Conservation (phyloP, 1,140 invertebrate species). For the Papilio polytes region DNA sequence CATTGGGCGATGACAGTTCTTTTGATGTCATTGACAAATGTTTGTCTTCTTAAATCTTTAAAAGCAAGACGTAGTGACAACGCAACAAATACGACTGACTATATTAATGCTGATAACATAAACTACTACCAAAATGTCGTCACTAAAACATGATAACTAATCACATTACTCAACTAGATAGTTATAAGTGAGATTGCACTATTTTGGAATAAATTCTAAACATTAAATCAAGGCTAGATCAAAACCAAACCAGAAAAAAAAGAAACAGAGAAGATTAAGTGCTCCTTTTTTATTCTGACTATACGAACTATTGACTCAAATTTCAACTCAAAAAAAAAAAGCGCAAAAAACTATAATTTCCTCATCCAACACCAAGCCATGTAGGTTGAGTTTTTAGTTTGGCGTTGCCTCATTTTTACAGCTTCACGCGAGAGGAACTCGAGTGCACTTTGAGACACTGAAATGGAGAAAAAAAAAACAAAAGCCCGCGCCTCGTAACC, state of each 20-base stretch:
- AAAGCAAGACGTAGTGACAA: neutral
- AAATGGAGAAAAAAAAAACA: constrained; percentile 1
- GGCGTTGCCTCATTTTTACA: neutral
- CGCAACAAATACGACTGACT: neutral
- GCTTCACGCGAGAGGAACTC: constrained; percentile 1
- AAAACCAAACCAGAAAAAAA: neutral
- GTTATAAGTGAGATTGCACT: neutral
- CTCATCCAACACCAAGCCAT: constrained; percentile 3
- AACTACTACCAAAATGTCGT: constrained; percentile 11
- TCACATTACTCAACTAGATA: constrained; percentile 2
- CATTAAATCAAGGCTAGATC: neutral
- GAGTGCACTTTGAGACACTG: constrained; percentile 15
- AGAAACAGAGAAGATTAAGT: too few species aligned
- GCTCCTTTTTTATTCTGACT: too few species aligned
- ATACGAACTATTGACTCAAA: neutral
- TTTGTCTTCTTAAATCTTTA: neutral
- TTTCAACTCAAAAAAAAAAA: too few species aligned
- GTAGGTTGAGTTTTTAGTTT: constrained; percentile 18
- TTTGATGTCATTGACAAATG: neutral
- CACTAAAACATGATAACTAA: neutral
- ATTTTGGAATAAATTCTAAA: neutral
- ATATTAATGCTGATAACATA: constrained; percentile 23
- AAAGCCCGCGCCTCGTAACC: constrained; percentile 11
- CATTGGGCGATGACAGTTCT: neutral
- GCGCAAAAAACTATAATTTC: too few species aligned